phyloP scores from a whole-genome alignment of 1,140 invertebrate genomes.

The Pogonomyrmex barbatus region DNA sequence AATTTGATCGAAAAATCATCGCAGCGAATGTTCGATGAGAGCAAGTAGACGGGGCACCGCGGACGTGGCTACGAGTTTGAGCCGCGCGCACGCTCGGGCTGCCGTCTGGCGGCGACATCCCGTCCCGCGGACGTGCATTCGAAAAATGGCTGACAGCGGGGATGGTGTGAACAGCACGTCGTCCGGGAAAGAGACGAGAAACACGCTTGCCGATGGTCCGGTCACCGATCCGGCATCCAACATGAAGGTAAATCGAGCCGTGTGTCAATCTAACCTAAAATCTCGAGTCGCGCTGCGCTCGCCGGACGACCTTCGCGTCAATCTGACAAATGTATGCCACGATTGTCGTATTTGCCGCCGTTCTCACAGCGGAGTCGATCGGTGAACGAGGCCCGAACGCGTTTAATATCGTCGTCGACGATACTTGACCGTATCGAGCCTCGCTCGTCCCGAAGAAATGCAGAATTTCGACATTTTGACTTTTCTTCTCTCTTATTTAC shows the following conservation, averaged over 20 bases:
- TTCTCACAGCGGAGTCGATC: conserved; percentile 3
- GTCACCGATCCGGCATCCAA: conserved; percentile 83
- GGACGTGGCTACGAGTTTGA: not conserved
- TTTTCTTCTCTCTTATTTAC: conserved; percentile 24
- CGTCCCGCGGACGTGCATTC: conserved; percentile 65
- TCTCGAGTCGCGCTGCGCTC: not conserved
- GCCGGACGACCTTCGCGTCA: not conserved
- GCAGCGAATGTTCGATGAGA: too few relatives aligned
- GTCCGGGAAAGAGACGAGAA: conserved; percentile 81
- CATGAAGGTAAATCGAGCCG: conserved; percentile 79
- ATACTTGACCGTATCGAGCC: not conserved
- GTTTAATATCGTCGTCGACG: not conserved
- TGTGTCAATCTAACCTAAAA: not conserved
- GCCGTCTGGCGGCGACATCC: conserved; percentile 52
- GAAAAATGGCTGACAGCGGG: conserved; percentile 84
- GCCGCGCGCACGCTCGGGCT: not conserved
- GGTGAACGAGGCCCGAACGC: not conserved
- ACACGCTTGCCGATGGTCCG: conserved; percentile 80
- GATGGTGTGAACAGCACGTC: conserved; percentile 78
- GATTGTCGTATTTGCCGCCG: conserved; percentile 67
- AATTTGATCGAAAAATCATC: too few relatives aligned
- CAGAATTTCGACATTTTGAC: not conserved
- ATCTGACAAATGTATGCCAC: conserved; percentile 26
- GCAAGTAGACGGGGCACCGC: not conserved
- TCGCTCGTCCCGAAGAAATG: not conserved